These are phyloP conservation scores for Pantherophis alleghaniensis DNA, from an alignment of 2,797 vertebrate genomes.

Conservation along the genomic window DNA sequence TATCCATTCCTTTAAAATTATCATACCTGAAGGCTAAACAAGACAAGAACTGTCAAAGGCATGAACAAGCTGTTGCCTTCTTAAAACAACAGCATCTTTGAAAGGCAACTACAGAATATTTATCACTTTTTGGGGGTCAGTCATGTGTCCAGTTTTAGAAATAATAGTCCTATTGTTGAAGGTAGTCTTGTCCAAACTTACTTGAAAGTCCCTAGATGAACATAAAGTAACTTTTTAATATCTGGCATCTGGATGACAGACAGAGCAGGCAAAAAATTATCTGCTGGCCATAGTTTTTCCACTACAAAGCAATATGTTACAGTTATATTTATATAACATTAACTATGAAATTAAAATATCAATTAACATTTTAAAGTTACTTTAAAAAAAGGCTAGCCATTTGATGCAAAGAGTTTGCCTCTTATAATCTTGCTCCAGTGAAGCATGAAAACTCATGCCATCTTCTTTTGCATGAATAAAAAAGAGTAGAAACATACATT, in stretches of 20 bases:
- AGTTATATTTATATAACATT: not conserved
- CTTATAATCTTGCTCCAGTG: not conserved
- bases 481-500: not conserved
- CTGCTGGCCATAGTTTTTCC: not conserved
- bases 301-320: not conserved
- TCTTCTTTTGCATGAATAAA: not conserved
- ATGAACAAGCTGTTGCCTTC: not conserved
- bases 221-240: not conserved
- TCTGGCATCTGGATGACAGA: not conserved
- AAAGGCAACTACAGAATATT: not conserved
- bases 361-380: not conserved
- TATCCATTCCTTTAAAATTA: slow-evolving; percentile 2
- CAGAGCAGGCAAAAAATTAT: not conserved
- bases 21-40: not conserved
- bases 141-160: not conserved
- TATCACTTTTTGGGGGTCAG: not conserved
- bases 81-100: not conserved
- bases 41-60: not conserved
- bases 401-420: not conserved
- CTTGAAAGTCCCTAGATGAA: not conserved
- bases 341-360: not conserved
- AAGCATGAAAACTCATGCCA: not conserved
- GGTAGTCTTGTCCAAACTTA: not conserved
- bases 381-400: not conserved
- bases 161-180: not conserved